Percentiles rank a stretch among this genome's conserved stretches.
phyloP scores from a whole-genome alignment of 2,113 vertebrate genomes.

The Aldabrachelys gigantea region DNA sequence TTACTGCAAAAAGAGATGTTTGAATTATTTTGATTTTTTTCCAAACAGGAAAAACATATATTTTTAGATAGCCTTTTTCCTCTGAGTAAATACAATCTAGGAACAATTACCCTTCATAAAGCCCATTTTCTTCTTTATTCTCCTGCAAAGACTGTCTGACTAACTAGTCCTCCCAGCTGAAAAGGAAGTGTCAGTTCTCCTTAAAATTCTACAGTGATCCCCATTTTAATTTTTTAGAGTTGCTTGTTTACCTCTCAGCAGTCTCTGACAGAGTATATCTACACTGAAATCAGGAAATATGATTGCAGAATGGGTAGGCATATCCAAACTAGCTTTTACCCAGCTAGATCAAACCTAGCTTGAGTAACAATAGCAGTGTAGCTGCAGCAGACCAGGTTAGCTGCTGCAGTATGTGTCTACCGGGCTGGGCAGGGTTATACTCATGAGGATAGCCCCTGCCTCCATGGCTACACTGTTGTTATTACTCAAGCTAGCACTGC shows the following conservation, averaged over 20 bases:
- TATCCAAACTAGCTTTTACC: not conserved
- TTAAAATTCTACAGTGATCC: not conserved
- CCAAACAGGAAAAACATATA: not conserved
- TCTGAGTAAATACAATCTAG: not conserved
- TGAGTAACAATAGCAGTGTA: not conserved
- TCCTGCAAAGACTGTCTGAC: not conserved
- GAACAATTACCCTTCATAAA: not conserved
- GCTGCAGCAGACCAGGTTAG: not conserved
- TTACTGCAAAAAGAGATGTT: not conserved
- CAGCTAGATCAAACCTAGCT: not conserved
- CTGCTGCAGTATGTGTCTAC: not conserved
- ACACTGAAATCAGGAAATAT: not conserved
- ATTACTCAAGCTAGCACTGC: not conserved
- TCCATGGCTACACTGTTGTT: not conserved
- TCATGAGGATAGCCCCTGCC: not conserved
- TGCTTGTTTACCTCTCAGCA: not conserved
- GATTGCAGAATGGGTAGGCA: not conserved
- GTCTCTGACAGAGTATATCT: not conserved
- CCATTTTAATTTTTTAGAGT: not conserved
- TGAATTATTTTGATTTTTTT: not conserved
- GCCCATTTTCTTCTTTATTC: not conserved
- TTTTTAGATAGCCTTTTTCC: not conserved
- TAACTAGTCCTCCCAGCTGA: not conserved
- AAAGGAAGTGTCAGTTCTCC: not conserved
- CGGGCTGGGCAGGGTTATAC: not conserved